phyloP scores from a whole-genome alignment of 2,888 invertebrate genomes.

The Sphaerophoria taeniata region DNA sequence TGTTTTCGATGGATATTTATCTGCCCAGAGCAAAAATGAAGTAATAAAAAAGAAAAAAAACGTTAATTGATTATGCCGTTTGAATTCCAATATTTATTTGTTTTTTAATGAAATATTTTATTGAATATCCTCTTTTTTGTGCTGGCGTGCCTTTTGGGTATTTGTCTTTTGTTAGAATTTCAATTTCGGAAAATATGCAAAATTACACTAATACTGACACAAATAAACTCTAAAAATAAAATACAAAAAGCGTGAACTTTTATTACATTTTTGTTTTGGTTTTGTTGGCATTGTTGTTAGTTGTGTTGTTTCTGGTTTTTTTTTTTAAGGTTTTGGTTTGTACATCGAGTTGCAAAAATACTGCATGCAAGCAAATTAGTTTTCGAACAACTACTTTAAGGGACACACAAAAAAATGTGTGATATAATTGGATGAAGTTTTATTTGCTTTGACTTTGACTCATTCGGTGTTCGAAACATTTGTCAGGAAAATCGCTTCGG shows the following conservation, averaged over 20 bases:
- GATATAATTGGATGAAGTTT: too few species aligned
- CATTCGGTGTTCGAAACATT: too few species aligned
- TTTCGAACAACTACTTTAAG: too few species aligned
- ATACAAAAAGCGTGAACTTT: background rate
- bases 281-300: too few species aligned
- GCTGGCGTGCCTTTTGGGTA: background rate
- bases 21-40: background rate
- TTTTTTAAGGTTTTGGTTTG: too few species aligned
- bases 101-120: conserved; percentile 6
- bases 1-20: background rate
- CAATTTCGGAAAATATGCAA: conserved; percentile 3
- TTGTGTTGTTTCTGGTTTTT: too few species aligned
- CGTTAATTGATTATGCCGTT: conserved; percentile 24
- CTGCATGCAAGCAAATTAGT: too few species aligned
- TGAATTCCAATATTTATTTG: conserved; percentile 12
- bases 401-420: too few species aligned
- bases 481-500: too few species aligned
- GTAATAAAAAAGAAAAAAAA: conserved; percentile 6
- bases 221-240: background rate
- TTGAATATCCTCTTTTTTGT: background rate
- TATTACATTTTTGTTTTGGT: too few species aligned
- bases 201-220: background rate
- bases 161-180: background rate
- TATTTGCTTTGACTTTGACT: too few species aligned
- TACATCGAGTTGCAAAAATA: too few species aligned